These are phyloP conservation scores for Dendroctonus valens DNA, from an alignment of 1,140 invertebrate genomes.

Conservation along the genomic window DNA sequence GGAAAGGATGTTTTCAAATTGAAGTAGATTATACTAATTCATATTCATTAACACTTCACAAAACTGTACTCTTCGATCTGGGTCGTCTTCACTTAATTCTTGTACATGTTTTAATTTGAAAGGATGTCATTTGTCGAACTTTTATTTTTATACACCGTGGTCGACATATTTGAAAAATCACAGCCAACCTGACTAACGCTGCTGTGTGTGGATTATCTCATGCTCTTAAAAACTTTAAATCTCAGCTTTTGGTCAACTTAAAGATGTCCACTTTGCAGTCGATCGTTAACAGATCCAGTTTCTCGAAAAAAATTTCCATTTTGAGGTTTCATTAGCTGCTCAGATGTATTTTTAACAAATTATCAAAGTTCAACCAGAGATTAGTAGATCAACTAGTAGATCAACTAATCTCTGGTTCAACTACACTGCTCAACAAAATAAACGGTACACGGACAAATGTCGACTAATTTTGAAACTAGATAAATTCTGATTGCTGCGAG, in stretches of 20 bases:
- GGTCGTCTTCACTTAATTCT: constrained; percentile 19
- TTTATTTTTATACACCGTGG: constrained; percentile 5
- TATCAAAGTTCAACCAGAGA: no score
- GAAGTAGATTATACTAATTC: not conserved
- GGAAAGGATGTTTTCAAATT: not conserved
- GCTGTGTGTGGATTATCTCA: not conserved
- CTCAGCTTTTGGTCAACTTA: no score
- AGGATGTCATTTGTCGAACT: constrained; percentile 22
- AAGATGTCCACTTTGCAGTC: not conserved
- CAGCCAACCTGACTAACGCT: constrained; percentile 1
- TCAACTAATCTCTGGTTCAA: no score
- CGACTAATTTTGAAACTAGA: no score
- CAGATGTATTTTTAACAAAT: no score
- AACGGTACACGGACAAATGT: no score
- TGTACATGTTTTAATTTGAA: constrained; percentile 16
- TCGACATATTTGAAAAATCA: not conserved
- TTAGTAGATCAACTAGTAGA: no score
- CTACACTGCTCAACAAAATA: no score
- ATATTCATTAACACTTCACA: constrained; percentile 15
- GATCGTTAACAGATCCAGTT: constrained; percentile 9
- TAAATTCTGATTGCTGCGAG: no score
- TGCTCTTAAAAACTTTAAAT: no score
- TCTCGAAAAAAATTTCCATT: no score
- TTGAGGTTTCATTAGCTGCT: no score
- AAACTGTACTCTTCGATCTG: constrained; percentile 20